A percentile compares a stretch with the other conserved stretches of the same genome.
phyloP scores from a whole-genome alignment of 2,888 invertebrate species.

The Melinopterus prodromus region DNA sequence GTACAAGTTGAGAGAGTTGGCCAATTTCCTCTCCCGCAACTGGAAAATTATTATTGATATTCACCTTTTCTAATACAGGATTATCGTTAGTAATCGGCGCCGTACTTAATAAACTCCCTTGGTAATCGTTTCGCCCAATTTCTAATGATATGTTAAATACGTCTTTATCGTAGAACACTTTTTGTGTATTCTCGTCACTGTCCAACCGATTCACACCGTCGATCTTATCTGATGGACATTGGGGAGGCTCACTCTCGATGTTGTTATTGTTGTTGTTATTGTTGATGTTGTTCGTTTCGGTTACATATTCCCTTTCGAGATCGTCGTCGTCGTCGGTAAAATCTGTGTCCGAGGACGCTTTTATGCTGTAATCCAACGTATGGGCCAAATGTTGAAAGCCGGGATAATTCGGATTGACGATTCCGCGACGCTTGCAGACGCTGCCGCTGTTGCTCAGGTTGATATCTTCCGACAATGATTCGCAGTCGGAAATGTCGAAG shows the following conservation, averaged over 20 bases:
- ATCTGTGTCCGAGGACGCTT: slow-evolving; percentile 59
- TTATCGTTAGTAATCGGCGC: no score
- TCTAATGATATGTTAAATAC: slow-evolving; percentile 64
- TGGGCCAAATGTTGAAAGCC: slow-evolving; percentile 85
- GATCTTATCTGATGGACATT: slow-evolving; percentile 53
- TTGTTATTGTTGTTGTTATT: slow-evolving; percentile 55
- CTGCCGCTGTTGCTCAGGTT: slow-evolving; percentile 50
- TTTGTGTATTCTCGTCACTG: slow-evolving; percentile 63
- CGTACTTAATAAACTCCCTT: slow-evolving; percentile 64
- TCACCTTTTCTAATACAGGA: slow-evolving; percentile 65
- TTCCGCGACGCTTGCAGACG: slow-evolving; percentile 67
- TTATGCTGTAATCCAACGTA: slow-evolving; percentile 64
- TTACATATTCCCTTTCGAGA: slow-evolving; percentile 57
- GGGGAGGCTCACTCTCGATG: slow-evolving; percentile 48
- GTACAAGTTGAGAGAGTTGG: slow-evolving; percentile 28
- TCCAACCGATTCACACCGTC: slow-evolving; percentile 62
- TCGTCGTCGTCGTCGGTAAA: slow-evolving; percentile 62
- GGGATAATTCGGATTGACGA: slow-evolving; percentile 85
- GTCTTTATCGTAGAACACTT: slow-evolving; percentile 66
- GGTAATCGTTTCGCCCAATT: slow-evolving; percentile 43
- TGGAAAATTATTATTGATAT: slow-evolving; percentile 41
- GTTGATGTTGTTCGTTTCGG: slow-evolving; percentile 58
- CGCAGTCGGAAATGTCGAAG: slow-evolving; percentile 66
- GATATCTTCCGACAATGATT: slow-evolving; percentile 58
- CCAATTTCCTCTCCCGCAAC: slow-evolving; percentile 6